Conservation (phyloP, 2,888 invertebrate genomes). For the Apamea crenata region DNA sequence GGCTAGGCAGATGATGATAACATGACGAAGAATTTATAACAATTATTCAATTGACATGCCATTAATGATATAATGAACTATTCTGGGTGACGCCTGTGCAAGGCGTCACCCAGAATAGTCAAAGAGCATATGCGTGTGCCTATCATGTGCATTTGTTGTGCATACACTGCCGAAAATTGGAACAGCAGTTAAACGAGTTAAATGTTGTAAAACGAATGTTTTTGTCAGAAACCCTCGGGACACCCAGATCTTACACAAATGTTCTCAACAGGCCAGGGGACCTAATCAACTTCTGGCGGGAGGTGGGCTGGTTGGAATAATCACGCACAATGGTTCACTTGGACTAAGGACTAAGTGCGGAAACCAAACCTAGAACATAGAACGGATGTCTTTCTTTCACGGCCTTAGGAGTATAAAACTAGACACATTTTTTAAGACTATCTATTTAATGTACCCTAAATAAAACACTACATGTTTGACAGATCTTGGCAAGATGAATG, state of each 20-base stretch:
- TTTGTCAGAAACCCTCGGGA: not conserved
- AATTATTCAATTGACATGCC: not conserved
- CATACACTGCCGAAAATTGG: not conserved
- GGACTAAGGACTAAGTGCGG: too few species aligned
- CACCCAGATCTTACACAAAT: too few species aligned
- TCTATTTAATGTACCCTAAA: not conserved
- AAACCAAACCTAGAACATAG: too few species aligned
- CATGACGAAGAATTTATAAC: not conserved
- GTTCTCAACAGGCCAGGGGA: too few species aligned
- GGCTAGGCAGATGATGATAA: too few species aligned
- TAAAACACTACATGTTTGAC: not conserved
- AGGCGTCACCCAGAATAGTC: too few species aligned
- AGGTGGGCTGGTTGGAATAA: too few species aligned
- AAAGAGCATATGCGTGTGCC: too few species aligned
- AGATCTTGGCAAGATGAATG: constrained; percentile 5
- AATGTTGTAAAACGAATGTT: constrained; percentile 4
- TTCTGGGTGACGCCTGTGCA: not conserved
- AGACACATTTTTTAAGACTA: not conserved
- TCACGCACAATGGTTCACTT: too few species aligned
- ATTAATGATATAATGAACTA: too few species aligned
- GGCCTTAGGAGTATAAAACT: constrained; percentile 6
- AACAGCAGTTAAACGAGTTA: constrained; percentile 20
- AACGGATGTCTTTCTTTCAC: constrained; percentile 16
- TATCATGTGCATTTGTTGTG: not conserved
- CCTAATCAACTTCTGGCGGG: not conserved